Conservation (phyloP, 1,140 invertebrate species). For the Papilio xuthus region DNA sequence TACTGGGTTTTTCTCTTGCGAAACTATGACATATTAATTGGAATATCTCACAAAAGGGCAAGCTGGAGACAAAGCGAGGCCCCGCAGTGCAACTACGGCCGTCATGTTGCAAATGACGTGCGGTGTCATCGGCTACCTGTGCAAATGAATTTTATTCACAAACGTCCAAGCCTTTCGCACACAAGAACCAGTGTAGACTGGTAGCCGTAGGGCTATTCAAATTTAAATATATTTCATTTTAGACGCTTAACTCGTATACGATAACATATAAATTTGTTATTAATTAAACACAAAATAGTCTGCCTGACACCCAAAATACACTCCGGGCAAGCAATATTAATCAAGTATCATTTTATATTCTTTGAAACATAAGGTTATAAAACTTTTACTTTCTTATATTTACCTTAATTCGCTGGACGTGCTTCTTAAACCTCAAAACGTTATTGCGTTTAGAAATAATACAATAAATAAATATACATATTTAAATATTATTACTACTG, state of each 20-base stretch:
- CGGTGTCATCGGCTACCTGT: constrained; percentile 43
- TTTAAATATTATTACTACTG: no score
- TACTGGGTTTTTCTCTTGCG: constrained; percentile 45
- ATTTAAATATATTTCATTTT: neutral
- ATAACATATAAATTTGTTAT: neutral
- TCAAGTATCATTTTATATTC: no score
- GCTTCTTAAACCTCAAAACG: no score
- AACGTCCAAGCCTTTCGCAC: neutral
- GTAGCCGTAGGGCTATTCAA: neutral
- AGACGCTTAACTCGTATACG: neutral
- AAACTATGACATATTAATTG: constrained; percentile 61
- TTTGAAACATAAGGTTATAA: no score
- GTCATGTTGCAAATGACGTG: constrained; percentile 48
- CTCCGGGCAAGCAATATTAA: no score
- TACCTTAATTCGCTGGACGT: no score
- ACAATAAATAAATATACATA: no score
- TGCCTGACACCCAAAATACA: neutral
- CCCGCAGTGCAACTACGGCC: constrained; percentile 43
- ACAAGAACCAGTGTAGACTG: neutral
- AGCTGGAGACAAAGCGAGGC: constrained; percentile 50
- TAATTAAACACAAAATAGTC: neutral
- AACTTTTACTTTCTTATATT: no score
- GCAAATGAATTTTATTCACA: constrained; percentile 44
- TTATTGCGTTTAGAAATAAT: no score
- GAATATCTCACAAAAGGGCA: constrained; percentile 60